Conservation (phyloP, 2,888 invertebrate genomes). For the Rotaria socialis region DNA sequence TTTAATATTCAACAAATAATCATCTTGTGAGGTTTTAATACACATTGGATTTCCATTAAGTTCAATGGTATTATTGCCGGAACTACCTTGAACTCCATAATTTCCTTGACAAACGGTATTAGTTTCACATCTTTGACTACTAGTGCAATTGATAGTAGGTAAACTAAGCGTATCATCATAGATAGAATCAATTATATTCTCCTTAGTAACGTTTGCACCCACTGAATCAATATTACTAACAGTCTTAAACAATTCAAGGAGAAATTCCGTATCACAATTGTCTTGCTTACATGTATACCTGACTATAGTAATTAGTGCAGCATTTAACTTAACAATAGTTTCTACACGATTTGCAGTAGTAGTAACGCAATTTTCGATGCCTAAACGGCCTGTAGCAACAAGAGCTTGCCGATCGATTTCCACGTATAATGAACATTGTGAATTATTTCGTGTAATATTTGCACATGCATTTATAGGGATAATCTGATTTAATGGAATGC, state of each 20-base stretch:
- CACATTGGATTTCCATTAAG: too few relatives aligned
- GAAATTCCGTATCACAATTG: neutral
- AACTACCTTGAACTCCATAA: too few relatives aligned
- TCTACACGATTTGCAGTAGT: neutral
- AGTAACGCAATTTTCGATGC: neutral
- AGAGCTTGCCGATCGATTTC: neutral
- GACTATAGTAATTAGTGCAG: neutral
- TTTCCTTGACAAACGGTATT: too few relatives aligned
- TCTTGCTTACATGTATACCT: neutral
- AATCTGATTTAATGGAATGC: neutral
- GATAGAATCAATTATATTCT: too few relatives aligned
- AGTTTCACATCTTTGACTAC: too few relatives aligned
- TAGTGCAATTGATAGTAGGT: too few relatives aligned
- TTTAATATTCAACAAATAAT: too few relatives aligned
- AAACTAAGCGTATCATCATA: too few relatives aligned
- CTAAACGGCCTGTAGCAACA: neutral
- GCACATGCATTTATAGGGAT: neutral
- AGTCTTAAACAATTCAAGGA: neutral
- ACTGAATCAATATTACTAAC: too few relatives aligned
- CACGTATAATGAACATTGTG: neutral
- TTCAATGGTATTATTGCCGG: too few relatives aligned
- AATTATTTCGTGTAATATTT: neutral
- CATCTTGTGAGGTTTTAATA: too few relatives aligned
- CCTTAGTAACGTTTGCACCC: too few relatives aligned
- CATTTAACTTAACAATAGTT: neutral